phyloP scores from a whole-genome alignment of 2,113 vertebrate genomes.

The Xiphophorus hellerii region DNA sequence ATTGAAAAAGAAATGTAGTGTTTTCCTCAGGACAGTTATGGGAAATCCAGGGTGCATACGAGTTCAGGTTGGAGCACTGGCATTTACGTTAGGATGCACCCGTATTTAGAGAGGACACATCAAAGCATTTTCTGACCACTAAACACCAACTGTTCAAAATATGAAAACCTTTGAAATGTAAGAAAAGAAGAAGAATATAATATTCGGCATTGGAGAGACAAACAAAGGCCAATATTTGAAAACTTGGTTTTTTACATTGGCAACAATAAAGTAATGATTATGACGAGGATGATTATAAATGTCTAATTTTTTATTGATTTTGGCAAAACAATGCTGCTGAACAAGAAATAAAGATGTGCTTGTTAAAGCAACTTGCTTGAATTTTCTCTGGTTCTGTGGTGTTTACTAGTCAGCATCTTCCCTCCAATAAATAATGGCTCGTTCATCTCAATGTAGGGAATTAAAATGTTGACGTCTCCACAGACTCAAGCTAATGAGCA shows the following conservation, averaged over 20 bases:
- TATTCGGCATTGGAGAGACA: neutral
- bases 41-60: constrained; percentile 46
- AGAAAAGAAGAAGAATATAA: neutral
- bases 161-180: neutral
- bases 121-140: neutral
- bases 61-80: constrained; percentile 13
- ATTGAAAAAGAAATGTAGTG: constrained; percentile 24
- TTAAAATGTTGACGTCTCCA: too few relatives aligned
- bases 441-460: too few relatives aligned
- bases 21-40: constrained; percentile 46
- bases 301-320: neutral
- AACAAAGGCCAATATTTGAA: neutral
- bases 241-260: neutral
- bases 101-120: neutral
- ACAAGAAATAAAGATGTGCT: neutral
- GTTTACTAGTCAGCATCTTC: too few relatives aligned
- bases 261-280: neutral
- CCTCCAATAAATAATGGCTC: too few relatives aligned
- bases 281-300: neutral
- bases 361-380: too few relatives aligned
- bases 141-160: neutral
- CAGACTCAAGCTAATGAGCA: too few relatives aligned
- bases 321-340: neutral
- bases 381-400: too few relatives aligned
- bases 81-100: neutral